Conservation (phyloP, 2,888 invertebrate genomes). For the Carcina quercana region DNA sequence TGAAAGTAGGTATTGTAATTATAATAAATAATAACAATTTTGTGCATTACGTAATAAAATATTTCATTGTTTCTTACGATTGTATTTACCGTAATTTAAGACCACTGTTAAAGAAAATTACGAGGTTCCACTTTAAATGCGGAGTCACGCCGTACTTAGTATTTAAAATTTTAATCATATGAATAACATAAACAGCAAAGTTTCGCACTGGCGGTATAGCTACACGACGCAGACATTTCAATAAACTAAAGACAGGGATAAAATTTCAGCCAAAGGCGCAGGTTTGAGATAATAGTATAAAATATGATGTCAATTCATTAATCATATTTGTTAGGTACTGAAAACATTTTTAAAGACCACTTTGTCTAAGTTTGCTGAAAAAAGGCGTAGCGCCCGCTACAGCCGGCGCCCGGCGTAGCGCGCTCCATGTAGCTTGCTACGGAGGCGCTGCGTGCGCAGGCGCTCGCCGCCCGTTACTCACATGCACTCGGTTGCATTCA, state of each 20-base stretch:
- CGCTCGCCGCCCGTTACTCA: slow-evolving; percentile 50
- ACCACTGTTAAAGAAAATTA: slow-evolving; percentile 62
- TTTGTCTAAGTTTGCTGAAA: slow-evolving; percentile 54
- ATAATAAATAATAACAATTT: slow-evolving; percentile 70
- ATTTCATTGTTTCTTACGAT: slow-evolving; percentile 72
- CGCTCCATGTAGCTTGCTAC: slow-evolving; percentile 5
- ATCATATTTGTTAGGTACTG: slow-evolving; percentile 70
- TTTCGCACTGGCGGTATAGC: slow-evolving; percentile 54
- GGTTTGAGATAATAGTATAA: slow-evolving; percentile 70
- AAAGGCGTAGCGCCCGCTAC: slow-evolving; percentile 17
- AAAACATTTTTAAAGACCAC: slow-evolving; percentile 56
- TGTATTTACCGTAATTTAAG: slow-evolving; percentile 71
- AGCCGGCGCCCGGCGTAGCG: slow-evolving; percentile 8
- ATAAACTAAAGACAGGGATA: slow-evolving; percentile 70
- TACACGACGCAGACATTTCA: slow-evolving; percentile 61
- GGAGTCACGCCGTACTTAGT: slow-evolving; percentile 68
- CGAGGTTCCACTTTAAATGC: slow-evolving; percentile 47
- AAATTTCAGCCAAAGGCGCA: slow-evolving; percentile 67
- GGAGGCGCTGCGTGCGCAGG: slow-evolving; percentile 19
- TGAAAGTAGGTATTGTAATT: slow-evolving; percentile 72
- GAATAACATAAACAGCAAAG: slow-evolving; percentile 47
- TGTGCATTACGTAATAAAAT: slow-evolving; percentile 72
- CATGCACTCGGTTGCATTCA: slow-evolving; percentile 63
- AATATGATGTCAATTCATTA: slow-evolving; percentile 73
- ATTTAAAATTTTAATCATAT: slow-evolving; percentile 65